A percentile compares a stretch with the other conserved stretches of the same genome.
Conservation (phyloP, 2,113 vertebrate genomes). For the Piaya cayana region DNA sequence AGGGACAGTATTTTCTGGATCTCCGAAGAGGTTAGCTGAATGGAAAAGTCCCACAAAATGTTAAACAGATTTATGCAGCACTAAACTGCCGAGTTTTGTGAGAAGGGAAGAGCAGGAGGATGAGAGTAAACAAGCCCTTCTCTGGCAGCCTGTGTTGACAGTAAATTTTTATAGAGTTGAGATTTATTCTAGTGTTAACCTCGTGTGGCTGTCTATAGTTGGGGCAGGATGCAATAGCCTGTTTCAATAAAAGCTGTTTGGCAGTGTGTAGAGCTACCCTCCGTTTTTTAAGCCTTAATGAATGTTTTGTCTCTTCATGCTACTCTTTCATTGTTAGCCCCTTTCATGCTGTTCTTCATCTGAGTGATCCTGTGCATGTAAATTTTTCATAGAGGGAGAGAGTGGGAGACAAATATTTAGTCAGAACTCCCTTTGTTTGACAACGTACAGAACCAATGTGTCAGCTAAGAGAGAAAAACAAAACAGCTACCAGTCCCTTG, state of each 20-base stretch:
- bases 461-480: not conserved
- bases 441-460: not conserved
- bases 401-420: constrained; percentile 35
- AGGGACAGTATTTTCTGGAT: not conserved
- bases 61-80: not conserved
- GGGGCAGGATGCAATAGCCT: not conserved
- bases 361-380: not conserved
- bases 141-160: not conserved
- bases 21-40: not conserved
- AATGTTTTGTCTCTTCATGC: not conserved
- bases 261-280: not conserved
- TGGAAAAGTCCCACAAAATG: not conserved
- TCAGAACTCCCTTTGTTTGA: constrained; percentile 12
- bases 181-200: constrained; percentile 47
- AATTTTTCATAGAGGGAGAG: constrained; percentile 4
- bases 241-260: constrained; percentile 29
- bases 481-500: not conserved
- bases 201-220: not conserved
- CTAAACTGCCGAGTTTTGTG: not conserved
- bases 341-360: not conserved
- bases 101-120: not conserved
- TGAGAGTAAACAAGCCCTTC: constrained; percentile 23
- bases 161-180: constrained; percentile 56
- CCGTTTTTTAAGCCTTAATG: constrained; percentile 4
- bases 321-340: not conserved